phyloP scores from a whole-genome alignment of 2,113 vertebrate species.

The Lampris megalopsis region DNA sequence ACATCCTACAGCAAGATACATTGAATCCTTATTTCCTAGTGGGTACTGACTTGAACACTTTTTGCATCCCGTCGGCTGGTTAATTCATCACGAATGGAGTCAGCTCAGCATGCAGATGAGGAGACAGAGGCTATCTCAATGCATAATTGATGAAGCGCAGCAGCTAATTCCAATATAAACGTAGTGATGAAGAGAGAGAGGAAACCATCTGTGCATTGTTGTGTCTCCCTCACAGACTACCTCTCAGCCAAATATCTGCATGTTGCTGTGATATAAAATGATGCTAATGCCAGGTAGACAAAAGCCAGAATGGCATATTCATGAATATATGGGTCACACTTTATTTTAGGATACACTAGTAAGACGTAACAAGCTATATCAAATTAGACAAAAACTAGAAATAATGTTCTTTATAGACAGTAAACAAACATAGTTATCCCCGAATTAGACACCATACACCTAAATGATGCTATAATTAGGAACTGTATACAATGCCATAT shows the following conservation, averaged over 20 bases:
- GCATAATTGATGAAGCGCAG: constrained; percentile 74
- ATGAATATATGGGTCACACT: not conserved
- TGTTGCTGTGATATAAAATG: too few species aligned
- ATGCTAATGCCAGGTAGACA: too few species aligned
- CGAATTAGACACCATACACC: too few species aligned
- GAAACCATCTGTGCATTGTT: constrained; percentile 59
- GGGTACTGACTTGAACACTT: constrained; percentile 33
- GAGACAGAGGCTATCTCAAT: constrained; percentile 51
- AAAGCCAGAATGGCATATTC: not conserved
- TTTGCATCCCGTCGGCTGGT: constrained; percentile 23
- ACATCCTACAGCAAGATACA: not conserved
- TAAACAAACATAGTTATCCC: too few species aligned
- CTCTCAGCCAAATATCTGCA: constrained; percentile 53
- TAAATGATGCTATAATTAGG: too few species aligned
- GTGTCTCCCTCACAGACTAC: constrained; percentile 45
- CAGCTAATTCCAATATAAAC: constrained; percentile 65
- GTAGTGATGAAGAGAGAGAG: constrained; percentile 62
- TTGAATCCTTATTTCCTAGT: constrained; percentile 26
- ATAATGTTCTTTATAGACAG: too few species aligned
- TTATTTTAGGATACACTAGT: too few species aligned
- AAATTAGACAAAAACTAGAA: too few species aligned
- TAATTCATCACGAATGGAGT: constrained; percentile 56
- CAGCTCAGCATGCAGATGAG: constrained; percentile 45
- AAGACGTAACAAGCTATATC: too few species aligned
- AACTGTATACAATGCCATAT: too few species aligned